A percentile compares a stretch with the other conserved stretches of the same genome.
Evolutionary conservation across 2,113 vertebrate genomes (phyloP).

Genomic region (Phrynosoma platyrhinos): DNA sequence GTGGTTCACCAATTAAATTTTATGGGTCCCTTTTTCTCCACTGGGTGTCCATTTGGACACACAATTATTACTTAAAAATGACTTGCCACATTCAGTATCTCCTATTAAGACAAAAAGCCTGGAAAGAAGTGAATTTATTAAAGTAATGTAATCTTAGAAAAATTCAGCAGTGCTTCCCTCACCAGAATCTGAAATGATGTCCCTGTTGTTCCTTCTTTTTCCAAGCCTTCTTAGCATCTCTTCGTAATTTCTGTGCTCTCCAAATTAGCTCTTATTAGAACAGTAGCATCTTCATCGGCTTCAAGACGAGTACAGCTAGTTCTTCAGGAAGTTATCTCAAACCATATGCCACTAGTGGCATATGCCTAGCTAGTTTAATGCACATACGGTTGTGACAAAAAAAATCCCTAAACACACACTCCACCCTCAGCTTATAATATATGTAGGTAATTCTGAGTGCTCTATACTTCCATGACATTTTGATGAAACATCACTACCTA

Average conservation of each 20-base stretch:
- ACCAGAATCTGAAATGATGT: neutral
- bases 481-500: neutral
- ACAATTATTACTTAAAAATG: too few species aligned
- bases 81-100: too few species aligned
- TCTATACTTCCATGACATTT: constrained; percentile 6
- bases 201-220: neutral
- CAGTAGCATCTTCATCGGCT: constrained; percentile 27
- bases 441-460: constrained; percentile 33
- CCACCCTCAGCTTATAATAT: constrained; percentile 13
- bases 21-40: too few species aligned
- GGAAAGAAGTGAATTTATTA: too few species aligned
- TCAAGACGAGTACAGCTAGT: constrained; percentile 30
- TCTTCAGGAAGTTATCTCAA: constrained; percentile 35
- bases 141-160: neutral
- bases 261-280: constrained; percentile 37
- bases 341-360: constrained; percentile 29
- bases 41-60: too few species aligned
- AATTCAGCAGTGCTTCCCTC: neutral
- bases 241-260: constrained; percentile 14
- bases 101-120: too few species aligned
- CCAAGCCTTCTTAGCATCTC: neutral
- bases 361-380: constrained; percentile 22
- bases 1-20: too few species aligned
- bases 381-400: constrained; percentile 25
- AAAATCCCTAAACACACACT: neutral